phyloP scores from a whole-genome alignment of 2,888 invertebrate genomes.

The Synergus itoensis region DNA sequence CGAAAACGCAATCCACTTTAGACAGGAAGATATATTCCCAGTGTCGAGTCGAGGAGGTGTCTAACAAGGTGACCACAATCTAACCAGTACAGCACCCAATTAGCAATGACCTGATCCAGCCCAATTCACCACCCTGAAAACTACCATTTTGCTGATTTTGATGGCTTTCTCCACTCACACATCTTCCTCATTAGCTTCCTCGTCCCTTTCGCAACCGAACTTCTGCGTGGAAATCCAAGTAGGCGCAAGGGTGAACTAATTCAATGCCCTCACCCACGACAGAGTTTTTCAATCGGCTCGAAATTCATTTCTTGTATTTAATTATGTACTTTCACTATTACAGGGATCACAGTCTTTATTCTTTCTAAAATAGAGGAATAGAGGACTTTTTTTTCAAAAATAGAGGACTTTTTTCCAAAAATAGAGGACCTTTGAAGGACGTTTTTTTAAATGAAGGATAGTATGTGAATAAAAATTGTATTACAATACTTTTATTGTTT shows the following conservation, averaged over 20 bases:
- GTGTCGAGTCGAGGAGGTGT: constrained; percentile 23
- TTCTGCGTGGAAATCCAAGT: not conserved
- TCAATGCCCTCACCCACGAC: not conserved
- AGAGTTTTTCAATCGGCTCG: not conserved
- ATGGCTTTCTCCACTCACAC: not conserved
- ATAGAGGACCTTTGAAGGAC: too few species aligned
- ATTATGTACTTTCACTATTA: not conserved
- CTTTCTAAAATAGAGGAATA: too few species aligned
- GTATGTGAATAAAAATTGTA: too few species aligned
- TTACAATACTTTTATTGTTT: too few species aligned
- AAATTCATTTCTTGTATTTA: not conserved
- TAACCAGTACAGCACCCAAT: constrained; percentile 61
- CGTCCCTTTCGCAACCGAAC: constrained; percentile 19
- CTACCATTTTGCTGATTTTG: constrained; percentile 1
- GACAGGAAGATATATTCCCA: constrained; percentile 25
- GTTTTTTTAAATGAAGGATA: too few species aligned
- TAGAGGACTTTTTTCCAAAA: too few species aligned
- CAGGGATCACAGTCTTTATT: too few species aligned
- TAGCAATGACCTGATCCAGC: constrained; percentile 63
- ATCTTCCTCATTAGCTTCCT: constrained; percentile 21
- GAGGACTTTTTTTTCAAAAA: too few species aligned
- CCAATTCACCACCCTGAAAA: constrained; percentile 50
- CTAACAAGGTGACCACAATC: constrained; percentile 67
- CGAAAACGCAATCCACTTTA: constrained; percentile 29
- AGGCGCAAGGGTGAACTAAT: not conserved